These are phyloP conservation scores for Agrochola lychnidis DNA, from an alignment of 2,888 invertebrate genomes.

Conservation along the genomic window DNA sequence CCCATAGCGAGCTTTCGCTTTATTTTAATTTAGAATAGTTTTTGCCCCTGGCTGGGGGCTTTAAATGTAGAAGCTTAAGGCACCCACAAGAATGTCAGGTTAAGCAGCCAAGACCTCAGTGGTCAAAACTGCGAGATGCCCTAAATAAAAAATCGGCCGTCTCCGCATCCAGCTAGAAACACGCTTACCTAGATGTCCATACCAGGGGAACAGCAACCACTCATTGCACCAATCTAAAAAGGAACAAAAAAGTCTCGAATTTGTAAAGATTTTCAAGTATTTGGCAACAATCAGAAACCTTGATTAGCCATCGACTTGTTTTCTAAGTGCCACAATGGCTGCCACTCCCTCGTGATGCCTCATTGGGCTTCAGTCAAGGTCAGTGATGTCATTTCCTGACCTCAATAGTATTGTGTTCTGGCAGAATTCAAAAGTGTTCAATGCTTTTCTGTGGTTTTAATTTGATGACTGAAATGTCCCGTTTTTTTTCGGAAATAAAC, in stretches of 20 bases:
- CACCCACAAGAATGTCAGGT: no score
- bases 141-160: no score
- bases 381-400: constrained; percentile 59
- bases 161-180: background rate
- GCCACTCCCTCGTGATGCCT: constrained; percentile 52
- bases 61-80: no score
- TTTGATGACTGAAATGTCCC: background rate
- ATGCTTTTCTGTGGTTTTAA: constrained; percentile 12
- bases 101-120: no score
- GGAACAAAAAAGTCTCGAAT: constrained; percentile 17
- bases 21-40: no score
- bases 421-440: constrained; percentile 39
- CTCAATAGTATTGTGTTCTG: constrained; percentile 42
- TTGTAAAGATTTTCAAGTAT: constrained; percentile 45
- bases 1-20: no score
- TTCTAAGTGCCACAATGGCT: constrained; percentile 51
- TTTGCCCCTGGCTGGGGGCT: no score
- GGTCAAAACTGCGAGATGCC: no score
- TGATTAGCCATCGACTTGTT: constrained; percentile 45
- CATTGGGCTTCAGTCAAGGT: constrained; percentile 58
- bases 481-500: background rate
- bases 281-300: constrained; percentile 52
- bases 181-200: background rate
- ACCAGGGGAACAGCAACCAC: background rate
- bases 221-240: constrained; percentile 5